Base-by-base conservation (phyloP, 1,140 invertebrate genomes). In the Heliothis virescens region DNA sequence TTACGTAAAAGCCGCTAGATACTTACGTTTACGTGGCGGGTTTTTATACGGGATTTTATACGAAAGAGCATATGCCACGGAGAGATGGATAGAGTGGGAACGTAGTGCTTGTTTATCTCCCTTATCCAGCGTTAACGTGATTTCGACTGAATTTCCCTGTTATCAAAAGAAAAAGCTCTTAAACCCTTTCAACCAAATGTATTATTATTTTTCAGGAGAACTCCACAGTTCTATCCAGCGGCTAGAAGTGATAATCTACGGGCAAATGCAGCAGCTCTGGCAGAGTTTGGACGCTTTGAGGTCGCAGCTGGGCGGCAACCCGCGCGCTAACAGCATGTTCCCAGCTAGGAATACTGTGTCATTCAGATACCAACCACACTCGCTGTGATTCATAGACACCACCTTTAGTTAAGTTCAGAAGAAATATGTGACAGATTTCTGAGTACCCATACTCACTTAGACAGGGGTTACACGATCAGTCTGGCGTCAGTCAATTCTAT, bases 261-360 rank as follows among this genome's bases (percentile, higher is more conserved):
- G 93, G 0, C 93, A 94, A 75, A 94, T 94, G 93, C 93, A 94
- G 67, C 93, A 93, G 69, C 75, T 94, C 10, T 94, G 93, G 93
- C 90, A 93, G 83, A 94, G 91, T 75, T 82, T 94, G 74, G 92
- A 94, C 76, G 90, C 92, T 9, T 47, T 94, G 47, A 89, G 92
- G 1, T 79, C 80, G 0, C 92, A 94, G 73, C 73, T 94, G 1
- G 79, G 86, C 0, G 88, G 86, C 21, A 78, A 82, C 5, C 55
- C 80, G 0, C 79, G 82, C 3, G 48, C 81, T 50, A 29, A 47
- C 16, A 47, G 4, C 15, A 29, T 80, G 0, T 90, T 79, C 62
- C 91, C 92, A 1, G 90, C 93, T 65, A 84, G 92, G 65, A 86
- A 89, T 1, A 90, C 90, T 48, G 55, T 94, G 7, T 74, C 80